Evolutionary conservation across 2,888 invertebrate genomes (phyloP).

Genomic region (Pemphredon lugubris): DNA sequence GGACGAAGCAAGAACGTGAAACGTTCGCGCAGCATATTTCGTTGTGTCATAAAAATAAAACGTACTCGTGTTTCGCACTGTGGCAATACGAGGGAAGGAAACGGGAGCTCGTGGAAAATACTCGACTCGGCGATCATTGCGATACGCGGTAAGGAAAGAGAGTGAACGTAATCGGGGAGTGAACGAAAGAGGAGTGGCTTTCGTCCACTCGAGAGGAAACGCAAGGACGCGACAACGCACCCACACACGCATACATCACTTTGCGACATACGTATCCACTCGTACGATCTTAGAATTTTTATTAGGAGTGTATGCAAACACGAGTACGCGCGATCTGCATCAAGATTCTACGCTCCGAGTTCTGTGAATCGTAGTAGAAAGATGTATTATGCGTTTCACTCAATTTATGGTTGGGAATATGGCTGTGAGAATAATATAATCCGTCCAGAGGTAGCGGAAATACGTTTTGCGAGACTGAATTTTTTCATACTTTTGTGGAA

Average conservation of each 20-base stretch:
- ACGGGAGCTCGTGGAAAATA: constrained; percentile 19
- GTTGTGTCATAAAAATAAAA: neutral
- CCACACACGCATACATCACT: neutral
- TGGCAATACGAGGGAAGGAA: neutral
- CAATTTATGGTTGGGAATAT: too few species aligned
- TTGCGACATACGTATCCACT: too few species aligned
- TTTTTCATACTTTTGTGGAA: too few species aligned
- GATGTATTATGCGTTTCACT: too few species aligned
- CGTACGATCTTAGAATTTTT: too few species aligned
- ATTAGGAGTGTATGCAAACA: too few species aligned
- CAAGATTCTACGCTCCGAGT: too few species aligned
- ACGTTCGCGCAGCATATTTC: neutral
- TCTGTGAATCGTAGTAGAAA: too few species aligned
- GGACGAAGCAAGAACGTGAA: neutral
- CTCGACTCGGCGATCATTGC: constrained; percentile 27
- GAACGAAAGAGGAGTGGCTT: constrained; percentile 59
- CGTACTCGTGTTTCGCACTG: neutral
- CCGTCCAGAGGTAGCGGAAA: too few species aligned
- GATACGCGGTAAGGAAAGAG: constrained; percentile 44
- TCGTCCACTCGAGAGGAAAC: constrained; percentile 63
- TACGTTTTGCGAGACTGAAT: too few species aligned
- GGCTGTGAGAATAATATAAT: too few species aligned
- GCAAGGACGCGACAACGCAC: constrained; percentile 65
- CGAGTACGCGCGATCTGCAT: too few species aligned
- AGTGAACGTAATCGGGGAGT: constrained; percentile 61